A percentile compares a stretch with the other conserved stretches of the same genome.
Evolutionary conservation across 2,888 invertebrate genomes (phyloP).

Genomic region (Rhyacophila evoluta): DNA sequence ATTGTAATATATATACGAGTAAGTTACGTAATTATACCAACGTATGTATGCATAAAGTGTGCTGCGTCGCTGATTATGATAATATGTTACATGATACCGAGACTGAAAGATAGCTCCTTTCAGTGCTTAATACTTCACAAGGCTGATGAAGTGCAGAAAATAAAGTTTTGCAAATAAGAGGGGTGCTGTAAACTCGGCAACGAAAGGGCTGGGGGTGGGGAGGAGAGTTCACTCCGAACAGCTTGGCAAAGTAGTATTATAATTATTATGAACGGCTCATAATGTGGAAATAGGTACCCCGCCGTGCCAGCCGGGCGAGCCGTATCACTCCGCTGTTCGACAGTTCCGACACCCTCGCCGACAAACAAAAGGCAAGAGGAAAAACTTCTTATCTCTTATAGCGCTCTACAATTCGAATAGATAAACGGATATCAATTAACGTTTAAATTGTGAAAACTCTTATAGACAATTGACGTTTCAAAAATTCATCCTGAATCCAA

Average conservation of each 20-base stretch:
- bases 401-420: not conserved
- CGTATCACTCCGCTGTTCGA: constrained; percentile 59
- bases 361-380: constrained; percentile 28
- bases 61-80: too few species aligned
- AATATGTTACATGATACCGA: too few species aligned
- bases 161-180: not conserved
- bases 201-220: constrained; percentile 25
- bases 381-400: not conserved
- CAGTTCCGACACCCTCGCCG: not conserved
- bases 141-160: not conserved
- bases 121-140: not conserved
- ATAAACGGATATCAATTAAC: not conserved
- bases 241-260: constrained; percentile 60
- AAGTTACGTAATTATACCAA: too few species aligned
- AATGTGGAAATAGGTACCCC: constrained; percentile 57
- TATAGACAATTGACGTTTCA: too few species aligned
- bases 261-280: constrained; percentile 70
- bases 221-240: not conserved
- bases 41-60: too few species aligned
- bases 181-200: not conserved
- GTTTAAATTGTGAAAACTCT: too few species aligned
- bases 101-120: too few species aligned
- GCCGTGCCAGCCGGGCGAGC: constrained; percentile 65
- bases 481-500: too few species aligned
- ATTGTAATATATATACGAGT: too few species aligned